Evolutionary conservation across 2,113 vertebrate species (phyloP), one percentile per base, ranked within the genome.

Genomic region (Aldabrachelys gigantea): DNA sequence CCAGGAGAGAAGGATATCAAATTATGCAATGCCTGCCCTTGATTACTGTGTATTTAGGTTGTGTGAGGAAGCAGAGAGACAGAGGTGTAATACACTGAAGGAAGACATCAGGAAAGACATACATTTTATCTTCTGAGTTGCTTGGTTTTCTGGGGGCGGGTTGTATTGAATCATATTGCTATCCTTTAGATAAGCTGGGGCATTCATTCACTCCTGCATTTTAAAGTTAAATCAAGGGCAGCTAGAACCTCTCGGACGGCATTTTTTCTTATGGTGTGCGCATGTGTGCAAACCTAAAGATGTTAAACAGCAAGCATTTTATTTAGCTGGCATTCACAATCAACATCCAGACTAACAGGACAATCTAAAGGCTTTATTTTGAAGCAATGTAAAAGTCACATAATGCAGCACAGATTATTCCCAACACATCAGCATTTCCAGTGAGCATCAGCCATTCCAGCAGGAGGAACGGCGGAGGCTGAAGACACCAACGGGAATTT

Each of bases 301-400:
- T 5, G 2, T 38, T 21, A n/a, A n/a, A 38, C 35, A 16, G 49
- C 38, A 1, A 0, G 1, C 1, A 0, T n/a, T 65, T 80, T 87
- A 27, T 78, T 75, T 62, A 49, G 59, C 72, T 31, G 56, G 75
- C 75, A 80, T 54, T 25, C 1, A 0, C 12, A 21, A 21, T 17
- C 49, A 21, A 44, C 54, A 52, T 19, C 44, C 4, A 0, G 72
- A 75, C 72, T 41, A n/a, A 85, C 31, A 47, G 38, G 59, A 65
- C 5, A 65, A 53, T 31, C 76, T 27, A 35, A 52, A 6, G 38
- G 29, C 17, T 69, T 56, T 59, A 65, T 44, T 65, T n/a, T n/a
- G 29, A 35, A 41, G 29, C 0, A 31, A 17, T 7, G 31, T 53
- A 75, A 57, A 78, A 81, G 27, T 13, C 14, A 16, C 54, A 41